Base-by-base conservation (phyloP, 2,797 vertebrate species). In the Sarcoramphus papa region DNA sequence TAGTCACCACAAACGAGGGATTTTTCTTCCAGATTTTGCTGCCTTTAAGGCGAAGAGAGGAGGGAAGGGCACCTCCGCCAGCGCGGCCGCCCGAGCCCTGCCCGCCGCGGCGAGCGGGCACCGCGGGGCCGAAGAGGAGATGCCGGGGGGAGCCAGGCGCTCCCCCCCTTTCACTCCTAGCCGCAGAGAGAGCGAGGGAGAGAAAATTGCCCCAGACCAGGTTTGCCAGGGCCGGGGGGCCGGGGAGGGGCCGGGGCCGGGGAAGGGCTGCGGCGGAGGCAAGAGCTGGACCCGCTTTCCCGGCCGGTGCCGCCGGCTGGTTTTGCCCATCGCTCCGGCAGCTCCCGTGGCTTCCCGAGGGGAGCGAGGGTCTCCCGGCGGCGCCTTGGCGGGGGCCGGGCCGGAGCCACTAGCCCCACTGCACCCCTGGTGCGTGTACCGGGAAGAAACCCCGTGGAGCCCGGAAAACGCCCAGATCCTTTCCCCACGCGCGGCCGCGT, bases 11-110 rank as follows among this genome's bases (percentile, higher is more conserved):
- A 97, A 98, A 97, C 91, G 90, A 97, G 97, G 96, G 97, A 95
- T 96, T 97, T 97, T 97, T 96, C 81, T 96, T 97, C 74, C 97
- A 97, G 96, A 97, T 97, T 96, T 96, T 96, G 95, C 96, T 90
- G 94, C 92, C 75, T 68, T 96, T 96, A 83, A 91, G 94, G 93
- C 76, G 90, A 92, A 92, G 90, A 95, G 83, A 82, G 79, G 92
- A 95, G 84, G 88, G 92, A 51, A 93, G 95, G 47, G 62, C 94
- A 88, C 50, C 91, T 91, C 92, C 67, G 75, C 78, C 92, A 19
- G 41, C 78, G 50, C 88, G 74, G 88, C 57, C 81, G 62, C 85
- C 92, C 70, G 35, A 81, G 74, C 65, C 76, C 90, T 89, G 85
- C 81, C 79, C 73, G 80, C 85, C 64, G 72, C 85, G 40, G 92